Evolutionary conservation across 2,797 vertebrate species (phyloP), one percentile per base, ranked within the genome.

Genomic region (Fringilla coelebs): DNA sequence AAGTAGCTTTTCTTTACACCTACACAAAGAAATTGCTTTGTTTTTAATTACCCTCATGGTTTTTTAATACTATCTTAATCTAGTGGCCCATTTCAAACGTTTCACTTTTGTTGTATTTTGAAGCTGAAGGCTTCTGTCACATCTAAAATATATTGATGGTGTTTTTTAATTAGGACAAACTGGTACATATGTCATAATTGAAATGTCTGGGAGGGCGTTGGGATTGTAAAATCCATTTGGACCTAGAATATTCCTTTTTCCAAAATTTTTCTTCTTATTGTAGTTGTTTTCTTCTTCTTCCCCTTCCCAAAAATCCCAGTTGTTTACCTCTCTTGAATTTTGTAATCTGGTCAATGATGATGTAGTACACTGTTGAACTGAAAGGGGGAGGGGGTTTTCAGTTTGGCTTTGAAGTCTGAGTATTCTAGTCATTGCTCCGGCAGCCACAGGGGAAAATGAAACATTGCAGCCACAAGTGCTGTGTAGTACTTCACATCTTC

Each of bases 51-150:
- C 65, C 73, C 67, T 62, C 1, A 11, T 58, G 78, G 62, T 83
- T 96, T 96, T 93, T 93, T 77, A 92, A 79, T 84, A 92, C 74
- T 67, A 34, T 90, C 38, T 97, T 94, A 66, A 83, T 75, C 77
- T 82, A 91, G 91, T 80, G 40, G 66, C 85, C 87, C 57, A 83
- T 7, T 92, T 93, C 70, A 85, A 91, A 24, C 90, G 84, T 94
- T 90, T 94, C 4, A 94, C 10, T 61, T 70, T 92, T 58, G 19
- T 29, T 95, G 51, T 86, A 28, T 89, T 74, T 88, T 71, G 49
- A 94, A 95, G 45, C 46, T 61, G 67, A 62, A 85, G n/a, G 66
- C 76, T 96, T 94, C 85, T 85, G 90, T 62, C 28, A 66, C 41
- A 78, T 51, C 71, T 91, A 34, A 94, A 87, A 48, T 92, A 91